Base-by-base conservation (phyloP, 2,888 invertebrate species). In the Nasonia oneida region DNA sequence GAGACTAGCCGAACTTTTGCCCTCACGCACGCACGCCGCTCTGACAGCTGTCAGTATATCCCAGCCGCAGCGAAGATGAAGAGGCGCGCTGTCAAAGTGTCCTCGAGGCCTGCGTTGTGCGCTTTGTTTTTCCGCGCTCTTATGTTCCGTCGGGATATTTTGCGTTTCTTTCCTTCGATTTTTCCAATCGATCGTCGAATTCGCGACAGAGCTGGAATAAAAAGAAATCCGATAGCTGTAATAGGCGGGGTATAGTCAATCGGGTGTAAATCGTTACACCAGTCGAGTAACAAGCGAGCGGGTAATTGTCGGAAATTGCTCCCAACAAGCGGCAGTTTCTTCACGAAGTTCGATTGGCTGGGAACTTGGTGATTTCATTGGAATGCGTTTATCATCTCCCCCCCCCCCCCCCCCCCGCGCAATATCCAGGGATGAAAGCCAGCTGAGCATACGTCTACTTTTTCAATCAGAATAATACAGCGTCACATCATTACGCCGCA, bases 81-180 rank as follows among this genome's bases (percentile, higher is more conserved):
- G 33, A 67, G 67, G 67, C 67, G 67, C 12, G 3, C 33, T 67
- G 90, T 90, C 91, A 91, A 91, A 90, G 89, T 90, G 89, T 90
- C 90, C 75, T 42, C 73, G 67, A 33, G 18, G 10, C 6, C 15
- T 70, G 29, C 33, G 29, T 29, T 47, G 42, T 42, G 6, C 42
- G 42, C 42, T 47, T 12, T 12, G 47, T 10, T 42, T 37, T 0
- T 37, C 0, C 37, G 37, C 47, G 47, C 47, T 47, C 47, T 47
- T 2, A 37, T 37, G 12, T 47, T 47, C 47, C 47, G 47, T 47
- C 12, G 12, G 47, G 12, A 61, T 61, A 8, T 5, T 61, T 6
- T 37, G 37, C n/a, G n/a, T 6, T n/a, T 61, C 23, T 6, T n/a
- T 61, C 57, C n/a, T 37, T 37, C 8, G 8, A 42, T 47, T 12